Conservation (phyloP, 1,140 invertebrate species). For the Calosoma granatense region DNA sequence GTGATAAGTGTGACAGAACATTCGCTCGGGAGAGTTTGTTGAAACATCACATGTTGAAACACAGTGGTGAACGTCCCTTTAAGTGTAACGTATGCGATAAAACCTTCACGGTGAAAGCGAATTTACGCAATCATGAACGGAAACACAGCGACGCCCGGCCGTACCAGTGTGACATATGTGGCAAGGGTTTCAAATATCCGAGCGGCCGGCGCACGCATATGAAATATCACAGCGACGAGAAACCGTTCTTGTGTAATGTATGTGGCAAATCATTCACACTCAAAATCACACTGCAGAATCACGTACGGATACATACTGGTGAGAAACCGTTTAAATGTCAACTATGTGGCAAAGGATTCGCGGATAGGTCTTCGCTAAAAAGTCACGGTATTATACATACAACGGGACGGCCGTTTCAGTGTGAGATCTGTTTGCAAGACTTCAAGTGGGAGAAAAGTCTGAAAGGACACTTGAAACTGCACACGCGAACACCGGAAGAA, state of each 20-base stretch:
- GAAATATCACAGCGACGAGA: not conserved
- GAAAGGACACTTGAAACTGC: not conserved
- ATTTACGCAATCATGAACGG: conserved; percentile 42
- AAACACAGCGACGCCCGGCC: conserved; percentile 33
- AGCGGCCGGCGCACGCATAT: not conserved
- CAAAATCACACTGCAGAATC: not conserved
- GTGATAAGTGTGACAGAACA: not conserved
- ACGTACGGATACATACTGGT: not conserved
- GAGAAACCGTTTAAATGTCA: not conserved
- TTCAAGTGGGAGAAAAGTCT: not conserved
- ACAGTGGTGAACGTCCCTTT: conserved; percentile 62
- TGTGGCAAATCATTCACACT: not conserved
- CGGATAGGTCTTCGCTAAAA: not conserved
- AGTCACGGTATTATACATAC: not conserved
- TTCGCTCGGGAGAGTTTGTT: not conserved
- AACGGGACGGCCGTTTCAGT: not conserved
- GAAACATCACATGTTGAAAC: conserved; percentile 50
- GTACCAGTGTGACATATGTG: not conserved
- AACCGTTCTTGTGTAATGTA: not conserved
- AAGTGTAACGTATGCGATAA: conserved; percentile 44
- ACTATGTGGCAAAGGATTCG: not conserved
- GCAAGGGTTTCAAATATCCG: not conserved
- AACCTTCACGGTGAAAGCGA: conserved; percentile 29
- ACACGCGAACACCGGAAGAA: conserved; percentile 7
- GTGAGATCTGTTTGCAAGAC: conserved; percentile 1